phyloP scores from a whole-genome alignment of 2,888 invertebrate genomes.

The Ceraclea dissimilis region DNA sequence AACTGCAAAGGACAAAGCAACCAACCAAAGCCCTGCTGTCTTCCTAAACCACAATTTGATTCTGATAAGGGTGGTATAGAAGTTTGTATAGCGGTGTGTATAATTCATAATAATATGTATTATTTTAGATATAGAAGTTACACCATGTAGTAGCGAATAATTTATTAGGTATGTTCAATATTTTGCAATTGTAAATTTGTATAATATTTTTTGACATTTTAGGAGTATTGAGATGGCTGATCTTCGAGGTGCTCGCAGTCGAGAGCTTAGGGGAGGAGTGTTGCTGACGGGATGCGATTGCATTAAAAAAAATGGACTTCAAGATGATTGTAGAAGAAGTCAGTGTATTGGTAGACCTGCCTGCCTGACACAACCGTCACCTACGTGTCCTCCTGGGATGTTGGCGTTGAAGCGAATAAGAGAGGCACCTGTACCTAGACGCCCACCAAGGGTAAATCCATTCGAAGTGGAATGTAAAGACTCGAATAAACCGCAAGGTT shows the following conservation, averaged over 20 bases:
- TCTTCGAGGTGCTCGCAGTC: slow-evolving; percentile 37
- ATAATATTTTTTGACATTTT: neutral
- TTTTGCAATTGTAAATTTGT: neutral
- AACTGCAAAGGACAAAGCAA: neutral
- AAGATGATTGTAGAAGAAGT: slow-evolving; percentile 50
- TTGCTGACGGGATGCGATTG: slow-evolving; percentile 53
- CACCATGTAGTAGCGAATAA: too few species aligned
- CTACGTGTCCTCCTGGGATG: slow-evolving; percentile 48
- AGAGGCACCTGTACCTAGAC: slow-evolving; percentile 3
- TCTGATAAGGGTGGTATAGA: neutral
- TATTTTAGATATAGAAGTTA: neutral
- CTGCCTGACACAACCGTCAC: slow-evolving; percentile 48
- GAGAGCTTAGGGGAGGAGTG: slow-evolving; percentile 48
- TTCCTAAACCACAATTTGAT: neutral
- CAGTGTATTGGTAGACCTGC: slow-evolving; percentile 47
- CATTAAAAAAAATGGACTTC: slow-evolving; percentile 52
- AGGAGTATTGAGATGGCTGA: neutral
- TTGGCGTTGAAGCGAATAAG: slow-evolving; percentile 31
- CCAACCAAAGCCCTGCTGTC: neutral
- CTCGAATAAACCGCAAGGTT: slow-evolving; percentile 3
- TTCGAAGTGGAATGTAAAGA: slow-evolving; percentile 10
- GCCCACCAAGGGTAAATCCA: neutral
- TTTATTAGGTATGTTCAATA: too few species aligned
- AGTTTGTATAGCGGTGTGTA: neutral
- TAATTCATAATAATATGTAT: neutral